Evolutionary conservation across 1,140 invertebrate genomes (phyloP), one percentile per base, ranked within the genome.

Genomic region (Drosophila nebulosa): DNA sequence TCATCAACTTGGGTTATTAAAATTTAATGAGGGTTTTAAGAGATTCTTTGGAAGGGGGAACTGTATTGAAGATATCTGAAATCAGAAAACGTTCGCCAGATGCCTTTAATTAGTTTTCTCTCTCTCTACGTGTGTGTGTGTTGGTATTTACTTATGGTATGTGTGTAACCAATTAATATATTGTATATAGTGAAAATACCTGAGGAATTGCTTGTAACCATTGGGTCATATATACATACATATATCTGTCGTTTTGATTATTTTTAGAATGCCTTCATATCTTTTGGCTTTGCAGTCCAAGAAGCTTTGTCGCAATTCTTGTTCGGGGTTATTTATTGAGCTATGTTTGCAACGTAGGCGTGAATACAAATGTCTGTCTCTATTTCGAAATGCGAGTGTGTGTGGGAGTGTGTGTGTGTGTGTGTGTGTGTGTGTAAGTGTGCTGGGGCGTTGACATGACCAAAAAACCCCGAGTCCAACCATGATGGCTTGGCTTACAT

Each of bases 321-420:
- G 64, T 46, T 46, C 9, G 39, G 16, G 39, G 39, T 21, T 69
- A 71, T 71, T 71, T 71, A 71, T 67, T 67, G 57, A 61, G 57
- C 69, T 67, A 32, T 56, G 30, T 70, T 65, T 32, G 27, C 30
- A 46, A 21, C 16, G 39, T 46, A 46, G 39, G 39, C 39, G 39
- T 46, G 39, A 46, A 46, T 21, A 46, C 21, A 21, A 46, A 46
- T 10, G 39, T 46, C 39, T 46, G 39, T 46, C 39, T 46, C 16
- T 46, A 18, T 21, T 21, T 46, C 16, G 16, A 2, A 21, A 7
- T 6, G 14, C 1, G 14, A 16, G 14, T 6, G 36, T 39, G 14
- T 14, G 6, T 46, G 39, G 39, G 39, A 46, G 16, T 46, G 18
- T 21, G 9, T 7, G 7, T 46, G 16, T 46, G 9, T 46, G 16